These are phyloP conservation scores for Poecilia gillii DNA, from an alignment of 2,797 vertebrate species.

Conservation along the genomic window DNA sequence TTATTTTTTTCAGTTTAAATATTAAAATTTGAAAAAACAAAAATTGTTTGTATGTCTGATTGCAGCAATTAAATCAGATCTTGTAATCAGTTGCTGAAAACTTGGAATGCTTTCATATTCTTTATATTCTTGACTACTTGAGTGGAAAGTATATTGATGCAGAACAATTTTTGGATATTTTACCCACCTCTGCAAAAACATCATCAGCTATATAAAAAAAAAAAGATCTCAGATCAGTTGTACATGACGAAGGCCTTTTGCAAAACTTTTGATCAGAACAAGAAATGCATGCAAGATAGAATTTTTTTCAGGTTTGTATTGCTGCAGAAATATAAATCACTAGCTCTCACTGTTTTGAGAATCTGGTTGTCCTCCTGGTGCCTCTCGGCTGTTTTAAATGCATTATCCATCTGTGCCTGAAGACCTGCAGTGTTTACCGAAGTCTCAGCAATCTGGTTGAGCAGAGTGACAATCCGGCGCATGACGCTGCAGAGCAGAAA, in stretches of 20 bases:
- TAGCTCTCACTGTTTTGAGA: conserved; percentile 84
- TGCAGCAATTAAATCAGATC: neutral
- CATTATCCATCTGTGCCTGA: conserved; percentile 84
- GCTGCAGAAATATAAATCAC: neutral
- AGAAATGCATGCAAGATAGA: neutral
- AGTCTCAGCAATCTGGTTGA: conserved; percentile 86
- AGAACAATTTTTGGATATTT: neutral
- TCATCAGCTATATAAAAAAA: neutral
- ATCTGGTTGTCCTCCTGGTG: conserved; percentile 87
- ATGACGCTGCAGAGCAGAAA: conserved; percentile 70
- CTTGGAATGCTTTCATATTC: neutral
- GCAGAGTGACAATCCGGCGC: conserved; percentile 87
- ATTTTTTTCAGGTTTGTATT: neutral
- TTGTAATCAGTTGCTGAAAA: neutral
- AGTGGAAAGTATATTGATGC: neutral
- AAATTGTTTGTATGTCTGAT: neutral
- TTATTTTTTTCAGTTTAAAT: neutral
- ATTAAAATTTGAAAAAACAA: neutral
- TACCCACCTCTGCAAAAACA: neutral
- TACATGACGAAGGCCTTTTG: neutral
- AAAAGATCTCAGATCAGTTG: neutral
- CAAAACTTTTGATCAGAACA: neutral
- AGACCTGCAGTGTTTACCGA: conserved; percentile 77
- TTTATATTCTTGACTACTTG: neutral
- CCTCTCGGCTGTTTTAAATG: conserved; percentile 84